A percentile compares a stretch with the other conserved stretches of the same genome.
Conservation (phyloP, 2,888 invertebrate genomes). For the Melipona beecheii region DNA sequence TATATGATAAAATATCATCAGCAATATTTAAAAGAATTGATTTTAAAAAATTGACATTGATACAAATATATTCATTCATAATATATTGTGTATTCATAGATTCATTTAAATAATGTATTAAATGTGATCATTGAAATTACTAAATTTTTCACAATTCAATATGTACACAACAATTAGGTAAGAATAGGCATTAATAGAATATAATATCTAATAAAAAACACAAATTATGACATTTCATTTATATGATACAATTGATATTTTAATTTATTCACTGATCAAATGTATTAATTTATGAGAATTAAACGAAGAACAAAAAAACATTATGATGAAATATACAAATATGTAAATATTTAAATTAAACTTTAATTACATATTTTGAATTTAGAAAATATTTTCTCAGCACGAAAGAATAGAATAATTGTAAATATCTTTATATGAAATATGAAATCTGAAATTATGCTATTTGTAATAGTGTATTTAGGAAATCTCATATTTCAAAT, state of each 20-base stretch:
- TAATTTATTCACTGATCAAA: not conserved
- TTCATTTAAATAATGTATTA: conserved; percentile 20
- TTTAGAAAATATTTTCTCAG: not conserved
- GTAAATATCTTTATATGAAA: conserved; percentile 3
- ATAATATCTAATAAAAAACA: conserved; percentile 20
- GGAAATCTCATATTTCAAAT: not conserved
- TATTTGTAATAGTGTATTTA: conserved; percentile 14
- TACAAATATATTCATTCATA: not conserved
- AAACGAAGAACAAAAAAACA: not conserved
- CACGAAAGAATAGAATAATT: conserved; percentile 1
- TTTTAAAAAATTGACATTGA: conserved; percentile 26
- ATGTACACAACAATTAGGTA: conserved; percentile 21
- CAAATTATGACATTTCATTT: conserved; percentile 28
- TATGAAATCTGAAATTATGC: conserved; percentile 9
- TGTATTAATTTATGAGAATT: not conserved
- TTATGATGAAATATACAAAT: not conserved
- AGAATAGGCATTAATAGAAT: conserved; percentile 13
- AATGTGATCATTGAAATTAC: conserved; percentile 3
- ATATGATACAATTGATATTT: not conserved
- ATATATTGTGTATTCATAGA: conserved; percentile 6
- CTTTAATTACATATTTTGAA: conserved; percentile 1
- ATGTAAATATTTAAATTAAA: conserved; percentile 12
- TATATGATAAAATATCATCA: conserved; percentile 31
- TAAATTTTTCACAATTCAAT: conserved; percentile 15
- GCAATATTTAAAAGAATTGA: conserved; percentile 14